Evolutionary conservation across 2,113 vertebrate genomes (phyloP).

Genomic region (Orthonyx spaldingii): DNA sequence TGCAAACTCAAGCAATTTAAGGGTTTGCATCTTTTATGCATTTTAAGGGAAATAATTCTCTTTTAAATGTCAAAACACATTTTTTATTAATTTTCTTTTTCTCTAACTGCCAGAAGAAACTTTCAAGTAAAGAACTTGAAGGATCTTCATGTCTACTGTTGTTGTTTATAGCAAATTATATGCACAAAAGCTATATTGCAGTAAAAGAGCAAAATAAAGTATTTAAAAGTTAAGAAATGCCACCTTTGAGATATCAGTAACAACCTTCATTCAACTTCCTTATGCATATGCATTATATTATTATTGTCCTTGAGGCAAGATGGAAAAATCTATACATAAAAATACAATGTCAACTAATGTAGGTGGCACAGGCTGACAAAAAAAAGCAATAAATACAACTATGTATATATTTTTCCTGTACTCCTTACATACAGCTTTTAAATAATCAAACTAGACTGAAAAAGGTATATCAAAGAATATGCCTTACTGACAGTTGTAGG

Average conservation of each 20-base stretch:
- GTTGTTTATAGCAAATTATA: background rate
- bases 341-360: background rate
- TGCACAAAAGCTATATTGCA: background rate
- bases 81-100: conserved; percentile 36
- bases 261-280: background rate
- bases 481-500: background rate
- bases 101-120: background rate
- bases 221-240: background rate
- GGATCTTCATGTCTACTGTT: background rate
- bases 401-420: background rate
- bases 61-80: conserved; percentile 44
- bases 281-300: background rate
- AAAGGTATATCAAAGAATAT: background rate
- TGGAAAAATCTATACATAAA: background rate
- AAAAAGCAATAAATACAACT: background rate
- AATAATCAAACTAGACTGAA: background rate
- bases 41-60: conserved; percentile 33
- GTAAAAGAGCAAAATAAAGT: background rate
- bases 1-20: background rate
- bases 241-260: background rate
- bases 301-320: background rate
- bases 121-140: conserved; percentile 2
- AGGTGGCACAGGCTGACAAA: background rate
- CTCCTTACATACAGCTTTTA: background rate
- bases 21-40: background rate